phyloP scores from a whole-genome alignment of 2,113 vertebrate genomes.

The Aegypius monachus region DNA sequence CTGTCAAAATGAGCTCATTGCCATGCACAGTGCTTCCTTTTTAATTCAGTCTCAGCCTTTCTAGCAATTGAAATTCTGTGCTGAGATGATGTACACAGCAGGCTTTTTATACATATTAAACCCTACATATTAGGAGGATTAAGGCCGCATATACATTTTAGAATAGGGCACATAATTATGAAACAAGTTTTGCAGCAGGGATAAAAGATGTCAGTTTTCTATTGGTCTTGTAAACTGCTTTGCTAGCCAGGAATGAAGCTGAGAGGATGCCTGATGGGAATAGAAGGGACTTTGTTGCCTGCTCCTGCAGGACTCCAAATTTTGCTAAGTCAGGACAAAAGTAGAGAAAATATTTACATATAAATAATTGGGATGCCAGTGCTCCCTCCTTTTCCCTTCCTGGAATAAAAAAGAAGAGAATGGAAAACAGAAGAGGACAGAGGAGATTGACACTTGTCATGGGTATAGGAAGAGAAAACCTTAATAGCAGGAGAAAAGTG shows the following conservation, averaged over 20 bases:
- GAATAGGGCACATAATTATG: slow-evolving; percentile 23
- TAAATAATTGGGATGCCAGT: slow-evolving; percentile 19
- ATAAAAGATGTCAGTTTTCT: slow-evolving; percentile 10
- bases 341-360: slow-evolving; percentile 38
- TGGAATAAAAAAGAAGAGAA: background rate
- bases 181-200: slow-evolving; percentile 16
- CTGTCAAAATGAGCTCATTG: slow-evolving; percentile 53
- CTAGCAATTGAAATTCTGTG: slow-evolving; percentile 46
- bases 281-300: background rate
- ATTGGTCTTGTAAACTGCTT: slow-evolving; percentile 5
- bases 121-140: slow-evolving; percentile 47
- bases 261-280: background rate
- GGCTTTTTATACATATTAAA: slow-evolving; percentile 49
- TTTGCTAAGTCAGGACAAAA: slow-evolving; percentile 40
- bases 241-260: background rate
- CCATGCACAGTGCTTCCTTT: slow-evolving; percentile 35
- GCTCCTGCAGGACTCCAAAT: background rate
- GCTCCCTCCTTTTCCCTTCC: background rate
- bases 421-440: background rate
- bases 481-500: slow-evolving; percentile 4
- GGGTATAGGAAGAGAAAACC: background rate
- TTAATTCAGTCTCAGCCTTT: slow-evolving; percentile 46
- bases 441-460: background rate
- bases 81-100: slow-evolving; percentile 18
- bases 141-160: slow-evolving; percentile 46